A percentile compares a stretch with the other conserved stretches of the same genome.
Conservation (phyloP, 2,797 vertebrate species). For the Gila robusta region DNA sequence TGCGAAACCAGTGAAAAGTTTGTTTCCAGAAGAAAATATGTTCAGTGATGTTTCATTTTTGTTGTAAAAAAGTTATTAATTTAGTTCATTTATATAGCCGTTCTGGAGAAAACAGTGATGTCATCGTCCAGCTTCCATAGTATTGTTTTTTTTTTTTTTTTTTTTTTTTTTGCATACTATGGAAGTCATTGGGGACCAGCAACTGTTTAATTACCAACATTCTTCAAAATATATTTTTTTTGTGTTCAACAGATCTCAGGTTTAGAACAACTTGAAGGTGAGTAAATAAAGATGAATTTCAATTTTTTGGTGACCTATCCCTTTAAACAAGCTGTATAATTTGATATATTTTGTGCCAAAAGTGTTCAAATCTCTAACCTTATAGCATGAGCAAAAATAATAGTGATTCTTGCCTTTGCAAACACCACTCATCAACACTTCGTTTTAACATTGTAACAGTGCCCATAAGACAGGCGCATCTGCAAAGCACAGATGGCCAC, state of each 20-base stretch:
- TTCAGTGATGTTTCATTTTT: too few relatives aligned
- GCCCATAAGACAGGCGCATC: not conserved
- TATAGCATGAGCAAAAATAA: not conserved
- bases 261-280: too few relatives aligned
- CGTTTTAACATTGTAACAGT: not conserved
- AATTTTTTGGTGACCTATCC: not conserved
- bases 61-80: too few relatives aligned
- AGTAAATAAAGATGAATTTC: not conserved
- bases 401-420: not conserved
- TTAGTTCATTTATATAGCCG: too few relatives aligned
- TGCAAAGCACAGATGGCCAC: constrained; percentile 36
- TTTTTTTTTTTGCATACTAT: too few relatives aligned
- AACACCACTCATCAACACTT: not conserved
- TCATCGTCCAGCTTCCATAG: not conserved
- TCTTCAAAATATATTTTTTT: not conserved
- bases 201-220: not conserved
- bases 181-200: too few relatives aligned
- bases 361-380: not conserved
- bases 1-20: too few relatives aligned
- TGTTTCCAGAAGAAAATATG: too few relatives aligned
- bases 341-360: not conserved
- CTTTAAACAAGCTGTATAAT: not conserved
- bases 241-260: not conserved
- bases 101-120: too few relatives aligned
- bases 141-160: too few relatives aligned